These are phyloP conservation scores for Lepidotrigona ventralis DNA, from an alignment of 1,140 invertebrate species.

Conservation along the genomic window DNA sequence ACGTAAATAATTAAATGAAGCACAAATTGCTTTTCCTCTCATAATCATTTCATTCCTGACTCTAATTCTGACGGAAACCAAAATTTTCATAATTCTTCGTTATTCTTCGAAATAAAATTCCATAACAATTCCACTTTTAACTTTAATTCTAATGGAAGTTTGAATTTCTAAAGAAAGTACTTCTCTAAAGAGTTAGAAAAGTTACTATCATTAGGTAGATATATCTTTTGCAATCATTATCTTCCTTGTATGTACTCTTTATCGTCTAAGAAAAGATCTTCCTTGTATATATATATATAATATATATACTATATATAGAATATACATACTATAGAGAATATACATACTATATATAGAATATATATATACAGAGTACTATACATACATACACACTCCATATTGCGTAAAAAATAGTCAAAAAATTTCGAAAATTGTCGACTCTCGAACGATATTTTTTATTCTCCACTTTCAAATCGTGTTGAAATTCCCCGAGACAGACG, in stretches of 20 bases:
- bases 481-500: constrained; percentile 44
- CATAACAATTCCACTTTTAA: too few relatives aligned
- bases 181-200: neutral
- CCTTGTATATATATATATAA: neutral
- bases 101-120: too few relatives aligned
- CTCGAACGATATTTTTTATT: neutral
- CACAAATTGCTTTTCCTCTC: neutral
- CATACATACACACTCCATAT: too few relatives aligned
- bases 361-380: too few relatives aligned
- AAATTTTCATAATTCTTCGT: constrained; percentile 1
- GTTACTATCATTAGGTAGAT: neutral
- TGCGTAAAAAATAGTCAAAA: constrained; percentile 37
- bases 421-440: constrained; percentile 46
- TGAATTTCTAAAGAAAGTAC: too few relatives aligned
- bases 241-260: neutral
- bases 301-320: too few relatives aligned
- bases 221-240: neutral
- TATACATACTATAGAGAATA: too few relatives aligned
- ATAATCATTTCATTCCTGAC: neutral
- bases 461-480: constrained; percentile 38
- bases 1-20: neutral
- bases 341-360: too few relatives aligned
- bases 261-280: constrained; percentile 30
- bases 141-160: too few relatives aligned
- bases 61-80: neutral